Conservation (phyloP, 2,113 vertebrate genomes). For the Xiphophorus hellerii region DNA sequence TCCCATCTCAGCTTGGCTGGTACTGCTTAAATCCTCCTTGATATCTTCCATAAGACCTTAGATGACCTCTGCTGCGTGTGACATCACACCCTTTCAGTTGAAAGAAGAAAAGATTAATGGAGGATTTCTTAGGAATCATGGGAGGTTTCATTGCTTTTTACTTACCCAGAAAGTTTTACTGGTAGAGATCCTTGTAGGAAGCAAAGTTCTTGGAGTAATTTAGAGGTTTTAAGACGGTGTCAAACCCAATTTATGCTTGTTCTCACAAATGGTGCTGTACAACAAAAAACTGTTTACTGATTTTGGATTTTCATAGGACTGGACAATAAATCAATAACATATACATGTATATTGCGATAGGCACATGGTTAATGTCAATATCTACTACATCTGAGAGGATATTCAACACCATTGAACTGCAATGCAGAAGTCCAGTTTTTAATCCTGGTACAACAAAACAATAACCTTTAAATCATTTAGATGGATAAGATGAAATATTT, state of each 20-base stretch:
- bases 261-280: too few species aligned
- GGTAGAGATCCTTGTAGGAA: neutral
- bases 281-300: neutral
- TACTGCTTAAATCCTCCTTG: slow-evolving; percentile 23
- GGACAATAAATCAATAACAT: too few species aligned
- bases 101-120: neutral
- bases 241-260: too few species aligned
- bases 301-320: neutral
- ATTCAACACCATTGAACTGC: too few species aligned
- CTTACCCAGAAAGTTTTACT: neutral
- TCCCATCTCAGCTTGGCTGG: neutral
- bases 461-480: too few species aligned
- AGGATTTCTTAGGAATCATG: neutral
- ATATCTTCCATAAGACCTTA: slow-evolving; percentile 6
- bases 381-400: too few species aligned
- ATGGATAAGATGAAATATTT: too few species aligned
- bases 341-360: too few species aligned
- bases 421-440: too few species aligned
- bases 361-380: too few species aligned
- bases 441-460: too few species aligned
- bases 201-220: neutral
- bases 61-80: slow-evolving; percentile 2
- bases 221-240: too few species aligned
- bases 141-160: neutral
- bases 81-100: neutral